A percentile compares a stretch with the other conserved stretches of the same genome.
Conservation (phyloP, 2,113 vertebrate species). For the Patagioenas fasciata region DNA sequence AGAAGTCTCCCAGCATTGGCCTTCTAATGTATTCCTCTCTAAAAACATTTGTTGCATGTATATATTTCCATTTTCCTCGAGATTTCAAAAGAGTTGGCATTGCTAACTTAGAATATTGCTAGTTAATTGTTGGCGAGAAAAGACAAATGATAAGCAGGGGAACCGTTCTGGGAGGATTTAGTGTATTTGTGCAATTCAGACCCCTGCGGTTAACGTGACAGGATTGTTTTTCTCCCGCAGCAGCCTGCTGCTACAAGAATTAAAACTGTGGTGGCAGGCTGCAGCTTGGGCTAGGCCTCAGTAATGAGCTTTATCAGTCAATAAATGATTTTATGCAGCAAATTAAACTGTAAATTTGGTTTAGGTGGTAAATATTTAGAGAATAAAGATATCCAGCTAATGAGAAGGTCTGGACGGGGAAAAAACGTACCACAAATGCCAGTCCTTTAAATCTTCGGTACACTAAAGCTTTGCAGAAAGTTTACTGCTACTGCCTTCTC, state of each 20-base stretch:
- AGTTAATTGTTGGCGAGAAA: conserved; percentile 94
- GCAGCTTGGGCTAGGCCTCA: conserved; percentile 79
- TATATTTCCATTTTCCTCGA: conserved; percentile 42
- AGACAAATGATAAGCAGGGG: conserved; percentile 96
- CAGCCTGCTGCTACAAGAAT: conserved; percentile 92
- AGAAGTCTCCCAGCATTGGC: background rate
- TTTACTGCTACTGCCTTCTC: conserved; percentile 53
- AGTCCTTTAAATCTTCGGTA: conserved; percentile 79
- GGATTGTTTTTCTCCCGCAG: conserved; percentile 93
- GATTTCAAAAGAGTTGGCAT: conserved; percentile 87
- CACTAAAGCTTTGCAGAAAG: conserved; percentile 60
- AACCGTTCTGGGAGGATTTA: conserved; percentile 91
- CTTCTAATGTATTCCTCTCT: background rate
- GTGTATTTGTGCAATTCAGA: conserved; percentile 99
- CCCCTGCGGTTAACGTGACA: conserved; percentile 93
- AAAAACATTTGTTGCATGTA: background rate
- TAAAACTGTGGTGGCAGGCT: conserved; percentile 82
- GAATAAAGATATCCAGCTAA: conserved; percentile 84
- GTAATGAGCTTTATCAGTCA: conserved; percentile 93
- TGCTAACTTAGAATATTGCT: conserved; percentile 93
- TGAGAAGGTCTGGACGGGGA: conserved; percentile 72
- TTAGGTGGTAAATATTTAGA: conserved; percentile 88
- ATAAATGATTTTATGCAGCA: conserved; percentile 88
- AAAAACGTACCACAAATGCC: conserved; percentile 76
- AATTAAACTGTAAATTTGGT: conserved; percentile 88